phyloP scores from a whole-genome alignment of 2,797 vertebrate species.

The Botia almorhae region DNA sequence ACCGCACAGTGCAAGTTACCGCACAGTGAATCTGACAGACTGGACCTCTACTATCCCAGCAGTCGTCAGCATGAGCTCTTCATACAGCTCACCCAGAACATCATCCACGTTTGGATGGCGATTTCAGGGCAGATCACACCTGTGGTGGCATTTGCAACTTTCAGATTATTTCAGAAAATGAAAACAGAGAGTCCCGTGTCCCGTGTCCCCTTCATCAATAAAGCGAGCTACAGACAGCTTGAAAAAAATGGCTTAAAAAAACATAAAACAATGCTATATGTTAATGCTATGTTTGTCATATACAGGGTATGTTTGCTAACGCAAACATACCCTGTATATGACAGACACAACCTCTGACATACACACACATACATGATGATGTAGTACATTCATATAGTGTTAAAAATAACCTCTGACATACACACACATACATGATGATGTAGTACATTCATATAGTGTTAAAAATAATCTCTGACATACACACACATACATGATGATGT shows the following conservation, averaged over 20 bases:
- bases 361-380: conserved; percentile 6
- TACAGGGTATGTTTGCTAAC: too few relatives aligned
- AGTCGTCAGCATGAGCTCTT: conserved; percentile 61
- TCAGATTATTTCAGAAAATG: too few relatives aligned
- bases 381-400: conserved; percentile 18
- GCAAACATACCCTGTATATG: background rate
- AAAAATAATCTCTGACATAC: too few relatives aligned
- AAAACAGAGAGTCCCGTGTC: too few relatives aligned
- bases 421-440: conserved; percentile 5
- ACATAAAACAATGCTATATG: background rate
- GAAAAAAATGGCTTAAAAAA: conserved; percentile 8
- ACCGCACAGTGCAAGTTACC: conserved; percentile 78
- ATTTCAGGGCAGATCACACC: too few relatives aligned
- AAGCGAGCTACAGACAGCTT: conserved; percentile 28
- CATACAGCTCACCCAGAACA: background rate
- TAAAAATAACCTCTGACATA: too few relatives aligned
- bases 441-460: conserved; percentile 17
- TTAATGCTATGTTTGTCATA: background rate
- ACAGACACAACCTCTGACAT: background rate
- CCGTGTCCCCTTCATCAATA: too few relatives aligned
- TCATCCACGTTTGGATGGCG: too few relatives aligned
- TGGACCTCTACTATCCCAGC: conserved; percentile 68
- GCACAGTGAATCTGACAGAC: conserved; percentile 69
- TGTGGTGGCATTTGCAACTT: too few relatives aligned
- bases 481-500: background rate